A percentile compares a stretch with the other conserved stretches of the same genome.
Evolutionary conservation across 1,140 invertebrate genomes (phyloP).

Genomic region (Cotesia glomerata): DNA sequence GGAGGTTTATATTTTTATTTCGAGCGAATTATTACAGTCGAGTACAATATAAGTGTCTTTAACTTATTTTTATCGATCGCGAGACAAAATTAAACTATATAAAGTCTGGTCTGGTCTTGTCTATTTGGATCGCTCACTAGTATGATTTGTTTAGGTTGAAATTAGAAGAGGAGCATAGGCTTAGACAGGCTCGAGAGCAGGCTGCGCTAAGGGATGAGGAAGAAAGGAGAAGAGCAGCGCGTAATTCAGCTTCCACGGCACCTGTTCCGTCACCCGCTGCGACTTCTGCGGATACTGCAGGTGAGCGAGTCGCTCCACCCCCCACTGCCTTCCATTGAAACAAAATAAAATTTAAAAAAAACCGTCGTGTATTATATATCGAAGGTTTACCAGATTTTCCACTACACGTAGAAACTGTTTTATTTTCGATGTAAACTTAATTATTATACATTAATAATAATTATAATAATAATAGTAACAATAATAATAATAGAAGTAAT

Average conservation of each 20-base stretch:
- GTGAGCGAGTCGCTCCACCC: constrained; percentile 63
- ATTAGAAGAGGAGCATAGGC: constrained; percentile 72
- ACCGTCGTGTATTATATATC: constrained; percentile 34
- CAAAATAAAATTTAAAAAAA: constrained; percentile 22
- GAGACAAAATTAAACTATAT: no score
- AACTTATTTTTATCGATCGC: no score
- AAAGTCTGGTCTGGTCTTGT: no score
- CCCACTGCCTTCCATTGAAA: constrained; percentile 61
- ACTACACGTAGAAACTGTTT: background rate
- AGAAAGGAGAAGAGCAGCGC: constrained; percentile 64
- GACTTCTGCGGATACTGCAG: constrained; percentile 60
- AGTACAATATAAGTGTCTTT: no score
- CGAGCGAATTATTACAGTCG: background rate
- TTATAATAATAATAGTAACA: background rate
- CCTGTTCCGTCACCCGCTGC: constrained; percentile 55
- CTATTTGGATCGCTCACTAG: no score
- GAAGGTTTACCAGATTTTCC: constrained; percentile 38
- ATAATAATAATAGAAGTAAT: background rate
- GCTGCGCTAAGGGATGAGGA: constrained; percentile 60
- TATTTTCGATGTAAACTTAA: background rate
- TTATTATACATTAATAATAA: background rate
- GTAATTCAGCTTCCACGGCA: constrained; percentile 63
- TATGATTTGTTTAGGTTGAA: constrained; percentile 59
- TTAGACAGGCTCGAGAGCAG: constrained; percentile 65
- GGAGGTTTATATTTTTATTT: background rate